Base-by-base conservation (phyloP, 2,113 vertebrate genomes). In the Heloderma charlesbogerti region DNA sequence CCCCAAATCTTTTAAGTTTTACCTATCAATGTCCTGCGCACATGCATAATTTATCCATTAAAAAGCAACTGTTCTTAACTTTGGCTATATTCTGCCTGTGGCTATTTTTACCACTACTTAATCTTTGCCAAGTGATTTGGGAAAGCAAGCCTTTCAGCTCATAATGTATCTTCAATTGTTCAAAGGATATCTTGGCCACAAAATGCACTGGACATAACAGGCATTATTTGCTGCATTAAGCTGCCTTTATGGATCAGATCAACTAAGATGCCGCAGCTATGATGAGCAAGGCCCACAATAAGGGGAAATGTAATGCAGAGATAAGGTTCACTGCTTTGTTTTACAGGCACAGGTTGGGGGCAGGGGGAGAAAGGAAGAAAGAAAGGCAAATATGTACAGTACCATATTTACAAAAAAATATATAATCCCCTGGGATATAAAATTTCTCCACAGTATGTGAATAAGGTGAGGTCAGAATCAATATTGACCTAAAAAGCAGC, bases 391-490 rank as follows among this genome's bases (percentile, higher is more conserved):
- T 96, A 96, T 93, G 91, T 93, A 92, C 0, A 22, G 54, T 94
- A 51, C 48, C 0, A 0, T 87, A 79, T 87, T 94, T 92, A 86
- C 84, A 29, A 51, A 48, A 92, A 93, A 87, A 92, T 60, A 94
- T 95, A 89, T 66, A 93, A 95, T 91, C 78, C 91, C 96, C 94
- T 18, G 69, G 82, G 87, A 60, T 57, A 71, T 0, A 51, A 95
- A 92, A 86, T 91, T 95, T 82, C 90, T 85, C 87, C 87, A 81
- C 90, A 92, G 92, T 75, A 1, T 82, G 88, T 88, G 92, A 90
- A 86, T 77, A 96, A 92, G 97, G 96, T 10, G 94, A 97, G 96
- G 95, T 93, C 94, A 97, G 74, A 97, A 94, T 96, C 94, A 97
- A 97, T 97, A 98, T 94, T 97, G 91, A 91, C 77, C 63, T 94